phyloP scores from a whole-genome alignment of 2,888 invertebrate species.

The Hermodice carunculata region DNA sequence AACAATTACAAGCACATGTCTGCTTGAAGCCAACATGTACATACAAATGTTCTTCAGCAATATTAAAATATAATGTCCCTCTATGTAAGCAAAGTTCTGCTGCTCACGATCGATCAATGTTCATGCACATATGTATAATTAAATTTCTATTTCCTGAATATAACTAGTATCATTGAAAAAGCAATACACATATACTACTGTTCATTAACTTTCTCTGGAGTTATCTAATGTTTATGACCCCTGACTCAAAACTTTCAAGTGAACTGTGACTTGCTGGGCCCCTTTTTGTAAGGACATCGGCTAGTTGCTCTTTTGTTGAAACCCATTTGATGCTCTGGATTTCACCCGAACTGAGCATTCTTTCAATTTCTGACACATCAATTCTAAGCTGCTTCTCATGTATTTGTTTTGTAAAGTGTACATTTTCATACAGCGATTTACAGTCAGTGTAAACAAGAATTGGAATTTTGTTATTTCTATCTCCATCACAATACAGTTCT shows the following conservation, averaged over 20 bases:
- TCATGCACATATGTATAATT: too few species aligned
- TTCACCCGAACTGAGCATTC: background rate
- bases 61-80: too few species aligned
- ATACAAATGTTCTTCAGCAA: too few species aligned
- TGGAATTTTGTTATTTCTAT: background rate
- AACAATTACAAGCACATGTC: too few species aligned
- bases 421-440: background rate
- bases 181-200: too few species aligned
- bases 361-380: background rate
- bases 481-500: background rate
- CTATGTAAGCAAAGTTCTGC: too few species aligned
- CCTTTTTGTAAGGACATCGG: background rate
- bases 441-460: background rate
- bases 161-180: too few species aligned
- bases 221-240: too few species aligned
- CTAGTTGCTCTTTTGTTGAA: background rate
- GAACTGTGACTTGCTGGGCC: background rate
- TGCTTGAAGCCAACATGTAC: too few species aligned
- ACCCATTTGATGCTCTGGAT: background rate
- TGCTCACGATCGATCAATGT: too few species aligned
- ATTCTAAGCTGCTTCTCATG: background rate
- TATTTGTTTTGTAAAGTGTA: background rate
- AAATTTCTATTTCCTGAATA: too few species aligned
- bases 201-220: too few species aligned
- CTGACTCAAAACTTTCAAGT: background rate